Percentiles rank a stretch among this genome's conserved stretches.
Conservation (phyloP, 2,888 invertebrate genomes). For the Pseudolycoriella hygida region DNA sequence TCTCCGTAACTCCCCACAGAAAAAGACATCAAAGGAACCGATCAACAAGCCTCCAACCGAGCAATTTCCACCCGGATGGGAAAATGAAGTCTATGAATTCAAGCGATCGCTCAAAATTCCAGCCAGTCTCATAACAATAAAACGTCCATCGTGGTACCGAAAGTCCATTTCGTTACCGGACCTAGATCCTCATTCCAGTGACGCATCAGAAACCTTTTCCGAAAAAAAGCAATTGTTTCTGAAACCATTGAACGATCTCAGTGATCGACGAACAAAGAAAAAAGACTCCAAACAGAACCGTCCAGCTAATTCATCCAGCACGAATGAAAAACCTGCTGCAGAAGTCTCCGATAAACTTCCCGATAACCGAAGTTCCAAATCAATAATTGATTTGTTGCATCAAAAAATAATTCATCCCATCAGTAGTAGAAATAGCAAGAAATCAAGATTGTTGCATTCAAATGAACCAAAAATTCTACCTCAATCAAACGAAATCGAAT, state of each 20-base stretch:
- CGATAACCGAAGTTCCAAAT: conserved; percentile 15
- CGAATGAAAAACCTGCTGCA: background rate
- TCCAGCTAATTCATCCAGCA: conserved; percentile 21
- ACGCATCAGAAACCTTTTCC: conserved; percentile 28
- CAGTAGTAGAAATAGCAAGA: background rate
- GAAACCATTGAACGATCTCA: conserved; percentile 22
- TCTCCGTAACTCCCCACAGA: background rate
- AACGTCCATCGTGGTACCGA: conserved; percentile 49
- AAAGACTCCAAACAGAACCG: conserved; percentile 17
- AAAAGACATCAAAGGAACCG: background rate
- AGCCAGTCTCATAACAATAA: conserved; percentile 59
- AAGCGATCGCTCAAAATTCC: conserved; percentile 72
- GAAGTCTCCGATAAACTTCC: background rate
- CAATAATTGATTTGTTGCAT: conserved; percentile 27
- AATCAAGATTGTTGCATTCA: background rate
- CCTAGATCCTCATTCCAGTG: conserved; percentile 52
- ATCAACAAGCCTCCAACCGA: conserved; percentile 6
- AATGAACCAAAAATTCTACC: conserved; percentile 10
- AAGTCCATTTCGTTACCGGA: conserved; percentile 62
- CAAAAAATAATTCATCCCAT: conserved; percentile 15
- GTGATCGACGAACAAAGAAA: conserved; percentile 16
- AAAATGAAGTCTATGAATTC: conserved; percentile 65
- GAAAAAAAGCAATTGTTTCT: conserved; percentile 24
- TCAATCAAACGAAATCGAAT: conserved; percentile 16
- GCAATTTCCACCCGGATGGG: conserved; percentile 57